Evolutionary conservation across 2,888 invertebrate genomes (phyloP).

Genomic region (Ametastegia equiseti): DNA sequence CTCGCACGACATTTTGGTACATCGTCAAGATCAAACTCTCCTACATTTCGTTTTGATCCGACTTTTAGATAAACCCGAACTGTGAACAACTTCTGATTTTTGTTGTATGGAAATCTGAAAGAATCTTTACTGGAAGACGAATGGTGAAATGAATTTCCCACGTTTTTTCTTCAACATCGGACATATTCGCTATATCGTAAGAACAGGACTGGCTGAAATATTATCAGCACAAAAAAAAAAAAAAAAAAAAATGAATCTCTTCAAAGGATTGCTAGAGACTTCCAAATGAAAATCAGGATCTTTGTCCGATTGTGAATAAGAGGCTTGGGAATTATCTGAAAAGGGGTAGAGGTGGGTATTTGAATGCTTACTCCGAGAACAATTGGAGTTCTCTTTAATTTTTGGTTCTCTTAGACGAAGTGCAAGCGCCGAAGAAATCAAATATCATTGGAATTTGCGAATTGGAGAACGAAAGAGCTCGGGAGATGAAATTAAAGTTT

Average conservation of each 20-base stretch:
- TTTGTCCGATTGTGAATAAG: constrained; percentile 10
- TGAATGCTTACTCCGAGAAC: neutral
- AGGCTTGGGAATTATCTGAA: constrained; percentile 12
- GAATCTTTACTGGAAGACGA: too few relatives aligned
- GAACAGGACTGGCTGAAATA: neutral
- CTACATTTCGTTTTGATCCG: too few relatives aligned
- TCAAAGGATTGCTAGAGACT: neutral
- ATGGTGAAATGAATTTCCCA: too few relatives aligned
- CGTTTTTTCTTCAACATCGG: too few relatives aligned
- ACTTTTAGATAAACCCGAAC: too few relatives aligned
- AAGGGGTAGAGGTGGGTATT: neutral
- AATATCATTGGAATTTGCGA: constrained; percentile 27
- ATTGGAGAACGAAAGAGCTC: neutral
- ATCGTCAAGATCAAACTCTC: too few relatives aligned
- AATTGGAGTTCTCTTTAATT: neutral
- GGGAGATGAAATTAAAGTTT: constrained; percentile 31
- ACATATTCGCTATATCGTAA: neutral
- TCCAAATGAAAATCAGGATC: constrained; percentile 3
- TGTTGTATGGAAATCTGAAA: too few relatives aligned
- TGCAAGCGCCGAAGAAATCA: constrained; percentile 1
- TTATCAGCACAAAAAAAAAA: neutral
- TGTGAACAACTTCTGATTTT: too few relatives aligned
- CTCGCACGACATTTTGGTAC: too few relatives aligned
- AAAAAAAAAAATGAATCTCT: constrained; percentile 14
- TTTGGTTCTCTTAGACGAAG: neutral